Percentiles rank a stretch among this genome's conserved stretches.
phyloP scores from a whole-genome alignment of 2,797 vertebrate species.

The Pseudochromis fuscus region DNA sequence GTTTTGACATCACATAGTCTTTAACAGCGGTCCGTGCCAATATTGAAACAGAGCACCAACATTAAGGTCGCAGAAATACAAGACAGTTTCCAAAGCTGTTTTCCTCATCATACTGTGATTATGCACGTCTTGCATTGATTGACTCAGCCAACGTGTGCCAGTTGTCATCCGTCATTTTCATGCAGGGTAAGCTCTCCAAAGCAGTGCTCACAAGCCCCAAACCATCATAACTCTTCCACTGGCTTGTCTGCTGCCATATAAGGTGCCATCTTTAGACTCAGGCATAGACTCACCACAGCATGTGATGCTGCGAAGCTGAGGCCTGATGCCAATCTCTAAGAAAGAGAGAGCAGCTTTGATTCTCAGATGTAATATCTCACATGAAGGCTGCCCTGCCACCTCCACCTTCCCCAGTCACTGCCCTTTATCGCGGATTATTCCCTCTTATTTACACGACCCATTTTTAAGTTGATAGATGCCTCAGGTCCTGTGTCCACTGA shows the following conservation, averaged over 20 bases:
- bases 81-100: neutral
- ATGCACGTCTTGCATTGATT: neutral
- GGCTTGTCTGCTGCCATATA: constrained; percentile 73
- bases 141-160: neutral
- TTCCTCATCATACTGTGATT: constrained; percentile 5
- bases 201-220: constrained; percentile 32
- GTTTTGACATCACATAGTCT: constrained; percentile 12
- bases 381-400: constrained; percentile 38
- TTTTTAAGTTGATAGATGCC: constrained; percentile 54
- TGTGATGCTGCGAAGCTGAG: constrained; percentile 39
- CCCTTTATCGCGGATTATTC: constrained; percentile 39
- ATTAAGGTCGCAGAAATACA: neutral
- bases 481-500: constrained; percentile 33
- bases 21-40: neutral
- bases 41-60: neutral
- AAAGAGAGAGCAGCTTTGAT: constrained; percentile 30
- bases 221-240: constrained; percentile 38
- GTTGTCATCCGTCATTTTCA: constrained; percentile 24
- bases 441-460: constrained; percentile 54
- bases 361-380: constrained; percentile 35
- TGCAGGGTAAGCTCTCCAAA: constrained; percentile 35
- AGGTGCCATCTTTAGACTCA: constrained; percentile 66
- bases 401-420: constrained; percentile 30
- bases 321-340: constrained; percentile 28
- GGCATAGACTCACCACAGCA: constrained; percentile 26